phyloP scores from a whole-genome alignment of 2,797 vertebrate species.

The Gila robusta region DNA sequence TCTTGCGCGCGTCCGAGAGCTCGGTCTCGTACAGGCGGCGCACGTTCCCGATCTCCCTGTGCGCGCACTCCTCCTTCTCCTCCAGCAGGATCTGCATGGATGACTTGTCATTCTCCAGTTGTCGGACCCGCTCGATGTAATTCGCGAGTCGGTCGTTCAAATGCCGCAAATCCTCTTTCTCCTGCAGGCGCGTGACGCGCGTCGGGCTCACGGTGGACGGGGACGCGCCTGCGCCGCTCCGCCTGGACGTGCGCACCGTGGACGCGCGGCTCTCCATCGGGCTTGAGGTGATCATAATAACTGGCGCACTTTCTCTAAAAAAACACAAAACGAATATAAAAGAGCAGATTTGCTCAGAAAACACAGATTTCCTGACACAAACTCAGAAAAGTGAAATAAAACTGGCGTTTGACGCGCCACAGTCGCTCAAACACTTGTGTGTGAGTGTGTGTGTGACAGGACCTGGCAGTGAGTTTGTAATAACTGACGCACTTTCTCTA shows the following conservation, averaged over 20 bases:
- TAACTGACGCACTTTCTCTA: too few relatives aligned
- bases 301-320: background rate
- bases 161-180: constrained; percentile 81
- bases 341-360: background rate
- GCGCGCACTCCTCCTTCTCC: constrained; percentile 71
- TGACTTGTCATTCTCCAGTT: constrained; percentile 78
- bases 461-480: too few relatives aligned
- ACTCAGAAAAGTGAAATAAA: background rate
- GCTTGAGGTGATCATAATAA: constrained; percentile 71
- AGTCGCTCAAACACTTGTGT: background rate
- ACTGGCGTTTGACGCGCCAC: background rate
- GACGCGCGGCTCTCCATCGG: constrained; percentile 68
- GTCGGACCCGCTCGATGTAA: constrained; percentile 81
- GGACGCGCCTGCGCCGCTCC: constrained; percentile 50
- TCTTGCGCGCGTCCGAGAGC: constrained; percentile 78
- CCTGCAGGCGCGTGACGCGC: constrained; percentile 76
- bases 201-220: constrained; percentile 69
- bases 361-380: background rate
- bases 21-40: constrained; percentile 76
- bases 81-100: constrained; percentile 74
- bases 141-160: constrained; percentile 86
- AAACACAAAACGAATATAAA: background rate
- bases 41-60: constrained; percentile 67
- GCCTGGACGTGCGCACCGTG: constrained; percentile 58
- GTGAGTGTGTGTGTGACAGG: background rate